A percentile compares a stretch with the other conserved stretches of the same genome.
These are phyloP conservation scores for Chrosomus eos DNA, from an alignment of 2,797 vertebrate genomes.

Conservation along the genomic window DNA sequence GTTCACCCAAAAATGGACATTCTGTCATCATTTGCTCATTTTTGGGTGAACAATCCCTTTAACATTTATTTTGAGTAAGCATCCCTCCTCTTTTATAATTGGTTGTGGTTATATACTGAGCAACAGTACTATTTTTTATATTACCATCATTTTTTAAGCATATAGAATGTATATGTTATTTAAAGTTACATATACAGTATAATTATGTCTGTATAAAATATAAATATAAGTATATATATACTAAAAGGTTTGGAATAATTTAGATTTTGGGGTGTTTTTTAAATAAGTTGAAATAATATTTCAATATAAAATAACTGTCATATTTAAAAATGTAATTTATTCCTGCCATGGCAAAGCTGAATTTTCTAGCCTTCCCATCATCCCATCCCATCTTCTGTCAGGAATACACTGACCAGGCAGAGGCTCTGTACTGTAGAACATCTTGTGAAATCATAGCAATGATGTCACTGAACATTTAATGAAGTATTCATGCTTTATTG, in stretches of 20 bases:
- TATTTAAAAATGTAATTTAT: not conserved
- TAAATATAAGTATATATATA: not conserved
- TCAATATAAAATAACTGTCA: not conserved
- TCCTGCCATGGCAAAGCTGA: not conserved
- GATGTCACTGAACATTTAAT: not conserved
- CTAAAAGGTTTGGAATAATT: not conserved
- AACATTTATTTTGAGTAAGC: not conserved
- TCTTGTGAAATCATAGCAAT: conserved; percentile 10
- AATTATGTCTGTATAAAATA: not conserved
- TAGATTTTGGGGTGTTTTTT: not conserved
- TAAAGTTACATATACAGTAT: not conserved
- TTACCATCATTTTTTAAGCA: not conserved
- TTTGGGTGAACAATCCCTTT: not conserved
- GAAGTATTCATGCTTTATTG: conserved; percentile 3
- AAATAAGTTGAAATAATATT: not conserved
- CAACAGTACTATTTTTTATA: not conserved
- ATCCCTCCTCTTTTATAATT: not conserved
- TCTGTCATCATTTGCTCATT: not conserved
- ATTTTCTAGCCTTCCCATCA: not conserved
- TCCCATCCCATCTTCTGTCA: not conserved
- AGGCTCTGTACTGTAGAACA: conserved; percentile 20
- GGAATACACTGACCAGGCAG: not conserved
- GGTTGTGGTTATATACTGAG: not conserved
- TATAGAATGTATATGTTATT: not conserved
- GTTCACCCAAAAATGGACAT: not conserved